Percentiles rank a stretch among this genome's conserved stretches.
Evolutionary conservation across 2,888 invertebrate species (phyloP).

Genomic region (Agriotes lineatus): DNA sequence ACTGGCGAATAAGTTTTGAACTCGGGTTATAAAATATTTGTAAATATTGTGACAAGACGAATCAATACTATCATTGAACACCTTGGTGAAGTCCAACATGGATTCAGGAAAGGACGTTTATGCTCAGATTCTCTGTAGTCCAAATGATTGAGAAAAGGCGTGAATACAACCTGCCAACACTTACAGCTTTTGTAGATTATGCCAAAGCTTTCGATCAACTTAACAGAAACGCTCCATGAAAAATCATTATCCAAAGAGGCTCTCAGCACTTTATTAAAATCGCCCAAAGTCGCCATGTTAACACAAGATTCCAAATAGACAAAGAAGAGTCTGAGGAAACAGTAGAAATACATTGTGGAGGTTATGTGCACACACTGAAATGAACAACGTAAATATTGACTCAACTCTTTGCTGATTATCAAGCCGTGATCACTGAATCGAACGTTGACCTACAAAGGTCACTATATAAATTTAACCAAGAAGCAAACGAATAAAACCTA

Average conservation of each 20-base stretch:
- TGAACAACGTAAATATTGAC: not conserved
- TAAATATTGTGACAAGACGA: not conserved
- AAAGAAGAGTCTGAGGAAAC: not conserved
- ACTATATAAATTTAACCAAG: not conserved
- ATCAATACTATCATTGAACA: not conserved
- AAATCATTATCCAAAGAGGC: not conserved
- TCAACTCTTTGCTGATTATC: not conserved
- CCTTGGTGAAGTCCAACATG: not conserved
- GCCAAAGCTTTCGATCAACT: not conserved
- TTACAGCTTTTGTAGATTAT: not conserved
- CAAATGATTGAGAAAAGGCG: not conserved
- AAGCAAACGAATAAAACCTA: no score
- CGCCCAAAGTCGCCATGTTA: no score
- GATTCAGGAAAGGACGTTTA: not conserved
- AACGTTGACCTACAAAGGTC: not conserved
- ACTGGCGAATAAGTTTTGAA: not conserved
- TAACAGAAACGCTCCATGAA: no score
- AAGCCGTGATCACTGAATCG: not conserved
- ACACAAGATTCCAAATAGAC: not conserved
- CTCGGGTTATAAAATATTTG: not conserved
- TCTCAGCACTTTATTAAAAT: not conserved
- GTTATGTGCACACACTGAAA: not conserved
- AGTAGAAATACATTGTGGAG: not conserved
- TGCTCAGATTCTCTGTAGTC: not conserved
- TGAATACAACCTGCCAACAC: not conserved